Base-by-base conservation (phyloP, 2,113 vertebrate species). In the Lophius piscatorius region DNA sequence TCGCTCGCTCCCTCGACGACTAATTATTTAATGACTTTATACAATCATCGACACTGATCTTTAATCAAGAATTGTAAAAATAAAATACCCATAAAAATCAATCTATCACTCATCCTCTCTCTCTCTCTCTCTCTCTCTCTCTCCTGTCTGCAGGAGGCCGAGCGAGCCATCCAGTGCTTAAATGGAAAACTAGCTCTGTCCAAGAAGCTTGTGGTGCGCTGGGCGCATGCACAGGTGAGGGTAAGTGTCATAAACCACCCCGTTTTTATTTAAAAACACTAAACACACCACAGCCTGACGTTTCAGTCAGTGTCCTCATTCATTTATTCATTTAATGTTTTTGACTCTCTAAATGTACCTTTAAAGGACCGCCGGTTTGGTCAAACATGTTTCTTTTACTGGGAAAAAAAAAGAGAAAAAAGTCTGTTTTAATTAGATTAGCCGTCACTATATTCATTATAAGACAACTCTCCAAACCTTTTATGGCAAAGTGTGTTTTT, bases 221-320 rank as follows among this genome's bases (percentile, higher is more conserved):
- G 97, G 97, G 97, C 96, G 5, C 97, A 99, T 0, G 97, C 97
- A 39, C 96, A 98, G 82, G 94, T 98, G 74, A 98, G 96, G 94
- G 96, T 99, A 74, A 89, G 91, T 88, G 61, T 81, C 20, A 23
- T 44, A 31, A 10, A 3, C 9, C 11, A 9, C 3, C 5, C 11
- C 2, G 5, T 31, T 13, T 18, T 10, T 9, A 17, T 16, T 33
- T 34, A 4, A n/a, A 26, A 48, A 47, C 18, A 51, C 6, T 9
- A 11, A 20, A 31, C n/a, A n/a, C n/a, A n/a, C n/a, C n/a, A n/a
- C n/a, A n/a, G n/a, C n/a, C n/a, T n/a, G n/a, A n/a, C n/a, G n/a
- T n/a, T n/a, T n/a, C n/a, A n/a, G n/a, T n/a, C n/a, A n/a, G n/a
- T n/a, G n/a, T n/a, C n/a, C n/a, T n/a, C n/a, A n/a, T n/a, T n/a